Percentiles rank a stretch among this genome's conserved stretches.
Conservation (phyloP, 2,888 invertebrate species). For the Conistra vaccinii region DNA sequence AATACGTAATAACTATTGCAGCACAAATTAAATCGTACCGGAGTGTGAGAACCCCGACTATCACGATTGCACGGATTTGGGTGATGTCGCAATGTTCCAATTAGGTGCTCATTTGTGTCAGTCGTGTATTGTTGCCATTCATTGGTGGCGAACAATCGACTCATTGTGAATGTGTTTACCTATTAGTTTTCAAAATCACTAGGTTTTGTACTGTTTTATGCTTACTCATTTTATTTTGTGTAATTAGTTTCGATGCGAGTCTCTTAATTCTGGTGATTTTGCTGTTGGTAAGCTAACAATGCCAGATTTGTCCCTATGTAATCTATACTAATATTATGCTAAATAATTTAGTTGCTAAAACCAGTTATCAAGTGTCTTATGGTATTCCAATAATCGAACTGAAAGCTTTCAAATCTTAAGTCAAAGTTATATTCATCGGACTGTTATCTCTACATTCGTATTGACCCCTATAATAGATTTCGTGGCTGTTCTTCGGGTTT, state of each 20-base stretch:
- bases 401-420: not conserved
- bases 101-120: constrained; percentile 90
- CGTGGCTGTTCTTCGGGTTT: constrained; percentile 5
- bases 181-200: constrained; percentile 79
- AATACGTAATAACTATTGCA: constrained; percentile 56
- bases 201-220: constrained; percentile 57
- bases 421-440: constrained; percentile 8
- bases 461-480: constrained; percentile 7
- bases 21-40: constrained; percentile 69
- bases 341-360: not conserved
- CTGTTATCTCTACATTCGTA: constrained; percentile 12
- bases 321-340: not conserved
- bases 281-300: not conserved
- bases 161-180: constrained; percentile 80
- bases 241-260: constrained; percentile 5
- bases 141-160: constrained; percentile 83
- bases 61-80: constrained; percentile 82
- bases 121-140: constrained; percentile 86
- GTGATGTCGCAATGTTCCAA: constrained; percentile 88
- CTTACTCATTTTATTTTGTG: constrained; percentile 47
- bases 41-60: constrained; percentile 75
- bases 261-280: constrained; percentile 1
- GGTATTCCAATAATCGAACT: not conserved
- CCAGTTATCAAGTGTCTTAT: not conserved
- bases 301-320: not conserved